These are phyloP conservation scores for Psephotus haematonotus DNA, from an alignment of 2,113 vertebrate genomes.

Conservation along the genomic window DNA sequence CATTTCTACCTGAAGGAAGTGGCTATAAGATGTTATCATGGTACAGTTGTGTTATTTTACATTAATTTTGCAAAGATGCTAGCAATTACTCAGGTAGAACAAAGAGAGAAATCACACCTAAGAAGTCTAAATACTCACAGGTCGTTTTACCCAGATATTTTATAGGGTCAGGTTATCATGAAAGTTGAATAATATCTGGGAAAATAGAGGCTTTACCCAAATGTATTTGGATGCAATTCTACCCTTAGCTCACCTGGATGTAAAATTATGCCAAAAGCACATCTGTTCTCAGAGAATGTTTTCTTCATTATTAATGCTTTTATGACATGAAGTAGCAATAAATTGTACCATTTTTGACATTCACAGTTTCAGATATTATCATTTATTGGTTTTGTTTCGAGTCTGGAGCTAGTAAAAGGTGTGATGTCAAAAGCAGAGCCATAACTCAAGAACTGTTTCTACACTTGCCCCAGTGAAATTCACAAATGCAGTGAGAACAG, in stretches of 20 bases:
- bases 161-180: not conserved
- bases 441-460: not conserved
- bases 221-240: not conserved
- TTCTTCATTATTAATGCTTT: not conserved
- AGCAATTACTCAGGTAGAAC: not conserved
- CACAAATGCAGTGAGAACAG: not conserved
- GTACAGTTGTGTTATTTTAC: not conserved
- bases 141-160: not conserved
- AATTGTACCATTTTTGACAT: not conserved
- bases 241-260: not conserved
- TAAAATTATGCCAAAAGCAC: not conserved
- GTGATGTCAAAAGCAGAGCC: not conserved
- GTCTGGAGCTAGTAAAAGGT: not conserved
- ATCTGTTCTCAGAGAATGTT: not conserved
- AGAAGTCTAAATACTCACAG: not conserved
- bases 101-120: not conserved
- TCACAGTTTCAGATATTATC: not conserved
- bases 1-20: not conserved
- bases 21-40: not conserved
- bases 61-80: not conserved
- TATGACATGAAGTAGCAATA: not conserved
- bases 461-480: not conserved
- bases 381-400: not conserved
- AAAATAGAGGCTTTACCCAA: not conserved
- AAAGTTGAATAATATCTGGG: not conserved